These are phyloP conservation scores for Prosapia bicincta DNA, from an alignment of 2,888 invertebrate species.

Conservation along the genomic window DNA sequence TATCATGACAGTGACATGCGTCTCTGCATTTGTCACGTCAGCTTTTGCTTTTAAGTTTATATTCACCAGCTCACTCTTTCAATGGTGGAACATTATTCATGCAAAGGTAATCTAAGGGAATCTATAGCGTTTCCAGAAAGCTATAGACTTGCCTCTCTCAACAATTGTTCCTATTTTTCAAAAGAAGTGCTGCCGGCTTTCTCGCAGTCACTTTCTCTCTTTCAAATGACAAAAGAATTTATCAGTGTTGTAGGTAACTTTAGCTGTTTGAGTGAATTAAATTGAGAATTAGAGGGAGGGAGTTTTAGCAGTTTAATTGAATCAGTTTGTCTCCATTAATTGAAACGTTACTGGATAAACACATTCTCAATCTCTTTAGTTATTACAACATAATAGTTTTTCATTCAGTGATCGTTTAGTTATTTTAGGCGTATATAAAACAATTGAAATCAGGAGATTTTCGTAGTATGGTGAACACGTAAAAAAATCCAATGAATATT, in stretches of 20 bases:
- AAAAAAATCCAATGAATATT: no score
- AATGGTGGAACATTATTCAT: background rate
- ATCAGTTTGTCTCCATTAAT: no score
- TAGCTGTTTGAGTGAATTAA: background rate
- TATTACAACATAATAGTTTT: no score
- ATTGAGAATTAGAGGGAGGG: no score
- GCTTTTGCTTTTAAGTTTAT: background rate
- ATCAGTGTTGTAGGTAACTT: background rate
- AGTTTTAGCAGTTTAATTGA: no score
- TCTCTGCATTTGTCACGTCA: background rate
- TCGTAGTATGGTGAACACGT: no score
- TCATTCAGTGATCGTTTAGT: no score
- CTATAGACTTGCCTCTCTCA: background rate
- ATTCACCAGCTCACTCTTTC: background rate
- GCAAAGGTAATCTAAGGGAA: background rate
- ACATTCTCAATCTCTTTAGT: no score
- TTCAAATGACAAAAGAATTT: background rate
- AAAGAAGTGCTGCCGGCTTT: background rate
- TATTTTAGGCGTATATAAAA: no score
- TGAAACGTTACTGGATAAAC: no score
- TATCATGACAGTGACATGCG: background rate
- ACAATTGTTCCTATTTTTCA: background rate
- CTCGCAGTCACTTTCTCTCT: background rate
- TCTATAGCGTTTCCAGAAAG: background rate
- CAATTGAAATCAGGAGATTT: no score